Evolutionary conservation across 1,140 invertebrate genomes (phyloP).

Genomic region (Bombus pyrosoma): DNA sequence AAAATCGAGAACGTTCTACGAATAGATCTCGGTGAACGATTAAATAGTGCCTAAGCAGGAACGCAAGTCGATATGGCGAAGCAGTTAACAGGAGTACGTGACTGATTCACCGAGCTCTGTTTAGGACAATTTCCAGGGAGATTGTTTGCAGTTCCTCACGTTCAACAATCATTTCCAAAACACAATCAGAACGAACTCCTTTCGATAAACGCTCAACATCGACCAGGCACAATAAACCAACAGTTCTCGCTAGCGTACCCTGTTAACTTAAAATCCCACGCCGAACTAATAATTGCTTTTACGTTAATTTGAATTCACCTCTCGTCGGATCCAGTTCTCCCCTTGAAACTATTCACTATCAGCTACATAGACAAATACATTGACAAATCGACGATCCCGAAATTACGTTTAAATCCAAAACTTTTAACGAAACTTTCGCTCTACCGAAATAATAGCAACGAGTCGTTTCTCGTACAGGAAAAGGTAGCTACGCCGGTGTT

Average conservation of each 20-base stretch:
- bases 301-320: constrained; percentile 21
- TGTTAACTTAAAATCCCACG: constrained; percentile 26
- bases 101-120: constrained; percentile 39
- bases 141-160: constrained; percentile 45
- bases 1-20: not conserved
- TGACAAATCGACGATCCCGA: not conserved
- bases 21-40: not conserved
- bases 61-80: constrained; percentile 33
- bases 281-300: constrained; percentile 37
- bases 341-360: not conserved
- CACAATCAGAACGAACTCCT: constrained; percentile 28
- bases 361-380: not conserved
- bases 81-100: constrained; percentile 35
- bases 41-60: not conserved
- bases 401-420: not conserved
- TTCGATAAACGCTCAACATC: constrained; percentile 31
- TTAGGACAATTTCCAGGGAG: constrained; percentile 27
- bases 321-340: not conserved
- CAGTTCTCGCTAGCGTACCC: constrained; percentile 4
- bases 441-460: not conserved
- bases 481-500: not conserved
- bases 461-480: not conserved
- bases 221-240: constrained; percentile 10
- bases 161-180: constrained; percentile 30
- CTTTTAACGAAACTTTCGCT: not conserved